Conservation (phyloP, 2,797 vertebrate genomes). For the Rhinoraja longicauda region DNA sequence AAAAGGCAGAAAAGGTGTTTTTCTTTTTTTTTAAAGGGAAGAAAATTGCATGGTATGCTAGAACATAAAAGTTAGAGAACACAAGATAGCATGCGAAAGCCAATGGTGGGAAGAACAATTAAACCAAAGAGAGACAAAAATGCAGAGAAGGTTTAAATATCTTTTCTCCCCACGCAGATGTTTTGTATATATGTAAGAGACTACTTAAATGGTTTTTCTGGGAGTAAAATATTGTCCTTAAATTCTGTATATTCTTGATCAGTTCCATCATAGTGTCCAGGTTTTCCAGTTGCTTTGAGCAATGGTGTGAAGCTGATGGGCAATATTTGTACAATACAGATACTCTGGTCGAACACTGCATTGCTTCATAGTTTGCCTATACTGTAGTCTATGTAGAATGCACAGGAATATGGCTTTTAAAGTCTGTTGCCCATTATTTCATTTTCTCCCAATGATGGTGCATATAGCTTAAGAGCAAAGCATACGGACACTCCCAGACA, state of each 20-base stretch:
- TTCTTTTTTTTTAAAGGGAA: neutral
- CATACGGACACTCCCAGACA: neutral
- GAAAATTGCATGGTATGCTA: neutral
- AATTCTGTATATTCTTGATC: neutral
- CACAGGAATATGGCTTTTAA: slow-evolving; percentile 12
- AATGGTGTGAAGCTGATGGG: slow-evolving; percentile 6
- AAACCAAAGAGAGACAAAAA: slow-evolving; percentile 34
- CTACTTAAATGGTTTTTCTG: neutral
- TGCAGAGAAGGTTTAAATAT: neutral
- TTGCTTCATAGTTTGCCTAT: slow-evolving; percentile 19
- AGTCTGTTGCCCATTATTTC: neutral
- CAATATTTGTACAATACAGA: slow-evolving; percentile 12
- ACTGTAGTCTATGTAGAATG: neutral
- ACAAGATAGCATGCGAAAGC: neutral
- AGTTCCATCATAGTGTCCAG: neutral
- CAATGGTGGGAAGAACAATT: neutral
- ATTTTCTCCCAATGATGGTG: neutral
- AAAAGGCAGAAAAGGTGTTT: neutral
- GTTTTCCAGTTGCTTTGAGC: slow-evolving; percentile 30
- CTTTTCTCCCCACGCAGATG: neutral
- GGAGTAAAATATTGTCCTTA: neutral
- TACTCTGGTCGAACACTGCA: slow-evolving; percentile 1
- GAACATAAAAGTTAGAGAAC: neutral
- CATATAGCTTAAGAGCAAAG: neutral
- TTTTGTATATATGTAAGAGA: slow-evolving; percentile 16